Conservation (phyloP, 2,113 vertebrate genomes). For the Chitala chitala region DNA sequence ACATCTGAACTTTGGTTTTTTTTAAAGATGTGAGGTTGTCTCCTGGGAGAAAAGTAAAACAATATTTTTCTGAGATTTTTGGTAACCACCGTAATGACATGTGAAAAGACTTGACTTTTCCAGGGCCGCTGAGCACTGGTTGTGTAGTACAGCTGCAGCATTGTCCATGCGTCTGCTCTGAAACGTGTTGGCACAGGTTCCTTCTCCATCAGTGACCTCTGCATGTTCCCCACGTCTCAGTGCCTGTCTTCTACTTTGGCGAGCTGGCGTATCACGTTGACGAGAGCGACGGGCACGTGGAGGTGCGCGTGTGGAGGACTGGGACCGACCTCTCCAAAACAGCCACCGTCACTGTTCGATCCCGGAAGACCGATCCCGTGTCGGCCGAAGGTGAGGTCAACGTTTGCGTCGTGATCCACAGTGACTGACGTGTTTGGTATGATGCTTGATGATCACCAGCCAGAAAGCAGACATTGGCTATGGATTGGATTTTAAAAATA, state of each 20-base stretch:
- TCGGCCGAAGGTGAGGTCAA: conserved; percentile 77
- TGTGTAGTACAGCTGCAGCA: too few species aligned
- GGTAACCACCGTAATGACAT: neutral
- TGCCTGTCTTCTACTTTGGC: conserved; percentile 83
- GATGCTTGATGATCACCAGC: too few species aligned
- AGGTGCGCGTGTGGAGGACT: conserved; percentile 78
- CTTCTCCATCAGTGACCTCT: too few species aligned
- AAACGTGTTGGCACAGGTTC: too few species aligned
- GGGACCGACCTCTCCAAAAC: conserved; percentile 81
- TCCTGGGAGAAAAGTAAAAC: neutral
- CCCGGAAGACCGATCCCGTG: conserved; percentile 72
- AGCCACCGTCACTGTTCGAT: conserved; percentile 77
- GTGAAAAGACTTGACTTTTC: too few species aligned
- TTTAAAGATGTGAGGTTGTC: too few species aligned
- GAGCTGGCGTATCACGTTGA: conserved; percentile 71
- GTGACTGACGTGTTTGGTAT: too few species aligned
- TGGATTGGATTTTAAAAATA: too few species aligned
- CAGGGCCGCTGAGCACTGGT: too few species aligned
- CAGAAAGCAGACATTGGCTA: too few species aligned
- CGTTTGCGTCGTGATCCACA: neutral
- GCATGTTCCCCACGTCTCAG: conserved; percentile 50
- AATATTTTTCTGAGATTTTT: neutral
- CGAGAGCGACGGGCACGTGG: conserved; percentile 74
- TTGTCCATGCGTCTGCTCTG: too few species aligned
- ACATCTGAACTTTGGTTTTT: neutral